Evolutionary conservation across 1,140 invertebrate genomes (phyloP), one percentile per base, ranked within the genome.

Genomic region (Pogonomyrmex barbatus): DNA sequence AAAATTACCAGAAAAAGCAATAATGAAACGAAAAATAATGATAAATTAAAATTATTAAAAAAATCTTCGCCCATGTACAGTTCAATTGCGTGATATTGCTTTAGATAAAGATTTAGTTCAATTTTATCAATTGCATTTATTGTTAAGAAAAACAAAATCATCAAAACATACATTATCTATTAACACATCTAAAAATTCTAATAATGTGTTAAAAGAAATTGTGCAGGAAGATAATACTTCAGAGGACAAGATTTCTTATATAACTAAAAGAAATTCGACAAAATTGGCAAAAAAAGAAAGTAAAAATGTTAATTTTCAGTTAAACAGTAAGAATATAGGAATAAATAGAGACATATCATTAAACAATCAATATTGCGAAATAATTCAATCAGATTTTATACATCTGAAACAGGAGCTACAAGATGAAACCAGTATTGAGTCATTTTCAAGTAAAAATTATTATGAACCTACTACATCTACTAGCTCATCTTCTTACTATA

Each of bases 21-120:
- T 24, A 24, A 24, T 24, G 24, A 3, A 36, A 4, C 10, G 9
- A 50, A 39, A 8, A 52, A 10, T 78, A 75, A 42, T 3, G 10
- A 12, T 17, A 30, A 47, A 6, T 67, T 78, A 33, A 39, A 79
- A 36, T 8, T 17, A 5, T 17, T 52, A 8, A n/a, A 5, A 5
- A 8, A 10, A 30, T 4, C 45, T 68, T 68, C 77, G 8, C 42
- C 4, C 4, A 0, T 79, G 77, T 79, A 54, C 2, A 9, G 39
- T 82, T 58, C 14, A 14, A 45, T 50, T 82, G 4, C 3, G 33
- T 71, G 30, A 82, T 5, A 45, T 82, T 82, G 50, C 52, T 71
- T 47, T 82, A n/a, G 17, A 82, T 36, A 42, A 42, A 45, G 36
- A 56, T 24, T 30, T 82, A 71, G 8, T 82, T 14, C 39, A 39